phyloP scores from a whole-genome alignment of 2,797 vertebrate species.

The Poecile montanus region DNA sequence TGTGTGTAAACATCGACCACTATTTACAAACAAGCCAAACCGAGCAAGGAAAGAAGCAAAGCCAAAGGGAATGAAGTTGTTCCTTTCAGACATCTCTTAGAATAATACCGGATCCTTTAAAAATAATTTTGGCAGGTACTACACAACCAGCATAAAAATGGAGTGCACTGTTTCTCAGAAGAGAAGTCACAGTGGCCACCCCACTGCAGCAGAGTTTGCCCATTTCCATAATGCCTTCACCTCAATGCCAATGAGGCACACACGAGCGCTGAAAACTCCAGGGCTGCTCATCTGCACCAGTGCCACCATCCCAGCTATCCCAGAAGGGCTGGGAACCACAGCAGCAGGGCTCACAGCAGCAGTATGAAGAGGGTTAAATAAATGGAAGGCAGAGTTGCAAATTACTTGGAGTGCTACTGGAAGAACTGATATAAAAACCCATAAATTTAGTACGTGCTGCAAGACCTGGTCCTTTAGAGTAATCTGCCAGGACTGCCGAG shows the following conservation, averaged over 20 bases:
- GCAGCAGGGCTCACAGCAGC: not conserved
- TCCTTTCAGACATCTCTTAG: not conserved
- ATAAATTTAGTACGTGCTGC: not conserved
- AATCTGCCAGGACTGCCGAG: not conserved
- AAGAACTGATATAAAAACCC: not conserved
- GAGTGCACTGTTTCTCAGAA: not conserved
- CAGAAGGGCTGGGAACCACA: not conserved
- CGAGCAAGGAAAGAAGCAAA: not conserved
- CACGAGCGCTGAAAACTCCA: rapidly evolving
- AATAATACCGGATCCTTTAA: not conserved
- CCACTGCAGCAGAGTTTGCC: rapidly evolving
- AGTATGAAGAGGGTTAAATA: not conserved
- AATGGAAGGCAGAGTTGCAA: not conserved
- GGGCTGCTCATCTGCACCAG: not conserved
- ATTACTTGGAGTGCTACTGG: not conserved
- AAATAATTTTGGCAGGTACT: not conserved
- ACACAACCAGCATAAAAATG: not conserved
- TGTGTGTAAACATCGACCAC: not conserved
- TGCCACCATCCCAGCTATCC: not conserved
- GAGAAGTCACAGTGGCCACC: not conserved
- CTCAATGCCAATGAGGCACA: rapidly evolving
- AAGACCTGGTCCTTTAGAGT: not conserved
- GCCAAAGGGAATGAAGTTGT: not conserved
- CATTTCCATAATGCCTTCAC: no score
- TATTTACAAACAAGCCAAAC: not conserved